Conservation (phyloP, 2,113 vertebrate genomes). For the Oncorhynchus nerka region DNA sequence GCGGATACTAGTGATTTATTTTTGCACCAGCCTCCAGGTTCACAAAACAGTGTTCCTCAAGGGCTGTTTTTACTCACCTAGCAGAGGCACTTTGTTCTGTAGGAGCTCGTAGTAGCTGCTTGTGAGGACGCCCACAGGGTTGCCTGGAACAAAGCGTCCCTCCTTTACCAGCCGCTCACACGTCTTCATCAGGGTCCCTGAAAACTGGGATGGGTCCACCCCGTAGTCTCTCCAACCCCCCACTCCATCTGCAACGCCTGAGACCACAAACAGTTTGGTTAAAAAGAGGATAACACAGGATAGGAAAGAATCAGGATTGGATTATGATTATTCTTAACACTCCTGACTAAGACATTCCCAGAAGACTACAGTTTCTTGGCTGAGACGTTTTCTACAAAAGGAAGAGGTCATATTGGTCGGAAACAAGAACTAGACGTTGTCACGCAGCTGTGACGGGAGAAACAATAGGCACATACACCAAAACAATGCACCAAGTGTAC, state of each 20-base stretch:
- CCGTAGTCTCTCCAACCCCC: slow-evolving; percentile 98
- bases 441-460: slow-evolving; percentile 22
- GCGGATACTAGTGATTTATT: neutral
- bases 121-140: slow-evolving; percentile 94
- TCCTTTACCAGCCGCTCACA: slow-evolving; percentile 96
- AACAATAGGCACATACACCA: slow-evolving; percentile 37
- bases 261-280: neutral
- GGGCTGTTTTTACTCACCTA: slow-evolving; percentile 79
- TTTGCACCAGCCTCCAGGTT: neutral
- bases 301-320: neutral
- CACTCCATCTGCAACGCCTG: slow-evolving; percentile 96
- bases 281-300: neutral
- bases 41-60: neutral
- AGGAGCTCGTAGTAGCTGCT: slow-evolving; percentile 93
- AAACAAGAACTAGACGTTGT: neutral
- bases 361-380: neutral
- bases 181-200: slow-evolving; percentile 93
- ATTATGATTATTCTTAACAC: neutral
- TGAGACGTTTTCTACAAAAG: neutral
- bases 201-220: slow-evolving; percentile 98
- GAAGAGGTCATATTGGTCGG: neutral
- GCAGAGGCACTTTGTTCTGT: slow-evolving; percentile 97
- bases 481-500: slow-evolving; percentile 21
- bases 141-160: slow-evolving; percentile 91
- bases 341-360: neutral